Conservation (phyloP, 1,140 invertebrate species). For the Pinna nobilis region DNA sequence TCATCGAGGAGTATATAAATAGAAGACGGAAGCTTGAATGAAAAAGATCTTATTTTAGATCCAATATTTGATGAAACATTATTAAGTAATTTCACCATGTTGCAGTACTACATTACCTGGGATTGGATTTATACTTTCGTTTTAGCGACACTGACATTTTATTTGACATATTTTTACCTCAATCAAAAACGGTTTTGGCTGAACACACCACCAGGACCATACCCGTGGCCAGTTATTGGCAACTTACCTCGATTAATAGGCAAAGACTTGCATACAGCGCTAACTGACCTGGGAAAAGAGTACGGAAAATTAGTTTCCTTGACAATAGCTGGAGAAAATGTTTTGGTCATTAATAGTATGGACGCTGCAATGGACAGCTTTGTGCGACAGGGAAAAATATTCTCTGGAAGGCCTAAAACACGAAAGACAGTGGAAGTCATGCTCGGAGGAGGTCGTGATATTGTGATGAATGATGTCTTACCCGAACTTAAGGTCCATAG, state of each 20-base stretch:
- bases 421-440: slow-evolving; percentile 47
- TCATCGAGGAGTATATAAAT: neutral
- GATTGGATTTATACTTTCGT: slow-evolving; percentile 27
- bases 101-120: slow-evolving; percentile 3
- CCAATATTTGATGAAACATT: neutral
- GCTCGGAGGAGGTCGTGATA: slow-evolving; percentile 41
- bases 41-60: neutral
- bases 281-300: slow-evolving; percentile 32
- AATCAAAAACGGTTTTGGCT: neutral
- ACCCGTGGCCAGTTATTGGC: slow-evolving; percentile 40
- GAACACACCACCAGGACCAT: slow-evolving; percentile 39
- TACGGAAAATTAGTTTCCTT: slow-evolving; percentile 46
- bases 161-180: slow-evolving; percentile 15
- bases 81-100: neutral
- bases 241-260: slow-evolving; percentile 46
- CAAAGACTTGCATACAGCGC: slow-evolving; percentile 41
- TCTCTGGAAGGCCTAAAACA: slow-evolving; percentile 44
- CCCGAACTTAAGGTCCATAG: slow-evolving; percentile 47
- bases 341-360: slow-evolving; percentile 47
- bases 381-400: slow-evolving; percentile 38
- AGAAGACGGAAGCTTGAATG: neutral
- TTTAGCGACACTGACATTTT: slow-evolving; percentile 11
- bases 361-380: slow-evolving; percentile 42
- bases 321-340: slow-evolving; percentile 42
- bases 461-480: slow-evolving; percentile 44